Conservation (phyloP, 30 jellyfish, hydroid and myxozoan genomes). For the Aurelia coerulea region DNA sequence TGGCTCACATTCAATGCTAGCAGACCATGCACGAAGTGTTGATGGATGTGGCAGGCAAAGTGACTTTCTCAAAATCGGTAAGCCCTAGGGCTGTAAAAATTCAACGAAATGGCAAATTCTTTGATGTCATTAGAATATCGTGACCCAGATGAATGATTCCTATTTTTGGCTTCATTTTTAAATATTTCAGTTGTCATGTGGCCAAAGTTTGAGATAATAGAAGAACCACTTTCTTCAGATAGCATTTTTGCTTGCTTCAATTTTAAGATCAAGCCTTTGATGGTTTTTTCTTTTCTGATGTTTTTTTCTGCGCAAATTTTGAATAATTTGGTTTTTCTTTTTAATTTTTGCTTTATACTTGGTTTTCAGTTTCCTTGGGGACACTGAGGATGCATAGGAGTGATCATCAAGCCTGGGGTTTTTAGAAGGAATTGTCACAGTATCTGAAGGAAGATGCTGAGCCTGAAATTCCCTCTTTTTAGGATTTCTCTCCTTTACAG, state of each 20-base stretch:
- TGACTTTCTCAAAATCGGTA: constrained; percentile 13
- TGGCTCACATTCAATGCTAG: constrained; percentile 37
- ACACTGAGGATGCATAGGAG: background rate
- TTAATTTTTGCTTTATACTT: background rate
- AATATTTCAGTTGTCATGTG: background rate
- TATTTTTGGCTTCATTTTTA: background rate
- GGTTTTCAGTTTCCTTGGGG: constrained; percentile 2
- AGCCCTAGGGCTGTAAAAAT: constrained; percentile 39
- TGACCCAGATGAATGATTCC: background rate
- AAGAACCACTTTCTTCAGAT: background rate
- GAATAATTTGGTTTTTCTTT: constrained; percentile 1
- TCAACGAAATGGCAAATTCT: constrained; percentile 41
- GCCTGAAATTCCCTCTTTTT: background rate
- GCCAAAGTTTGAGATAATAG: background rate
- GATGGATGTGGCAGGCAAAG: constrained; percentile 50
- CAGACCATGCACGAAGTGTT: constrained; percentile 21
- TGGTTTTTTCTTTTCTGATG: constrained; percentile 1
- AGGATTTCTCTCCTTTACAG: constrained; percentile 17
- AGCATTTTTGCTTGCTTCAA: background rate
- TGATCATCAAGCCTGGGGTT: background rate
- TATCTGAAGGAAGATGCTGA: background rate
- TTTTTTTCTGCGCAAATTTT: background rate
- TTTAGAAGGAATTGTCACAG: background rate
- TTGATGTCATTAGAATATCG: constrained; percentile 7
- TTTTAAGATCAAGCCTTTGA: background rate